phyloP scores from a whole-genome alignment of 2,888 invertebrate species.

The Chymomyza amoena region DNA sequence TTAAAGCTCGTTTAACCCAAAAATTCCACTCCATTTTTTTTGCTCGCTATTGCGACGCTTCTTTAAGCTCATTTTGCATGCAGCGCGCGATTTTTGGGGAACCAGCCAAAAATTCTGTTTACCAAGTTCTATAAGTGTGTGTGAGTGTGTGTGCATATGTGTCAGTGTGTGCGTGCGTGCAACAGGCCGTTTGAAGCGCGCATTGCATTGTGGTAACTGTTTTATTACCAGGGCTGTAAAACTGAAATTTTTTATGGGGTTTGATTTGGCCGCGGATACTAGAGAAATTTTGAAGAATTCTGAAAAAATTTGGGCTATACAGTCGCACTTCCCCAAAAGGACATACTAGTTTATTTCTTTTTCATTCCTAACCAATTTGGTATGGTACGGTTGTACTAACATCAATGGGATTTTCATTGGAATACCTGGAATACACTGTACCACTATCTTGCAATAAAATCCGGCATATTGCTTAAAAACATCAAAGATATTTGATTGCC shows the following conservation, averaged over 20 bases:
- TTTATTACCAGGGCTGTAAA: neutral
- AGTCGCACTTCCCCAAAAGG: too few relatives aligned
- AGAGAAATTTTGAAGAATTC: too few relatives aligned
- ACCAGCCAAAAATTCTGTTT: conserved; percentile 33
- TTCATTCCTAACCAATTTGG: too few relatives aligned
- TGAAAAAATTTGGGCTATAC: too few relatives aligned
- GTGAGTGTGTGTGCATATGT: neutral
- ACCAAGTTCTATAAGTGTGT: neutral
- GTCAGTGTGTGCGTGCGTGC: conserved; percentile 17
- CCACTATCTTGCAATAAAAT: too few relatives aligned
- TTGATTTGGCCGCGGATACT: neutral
- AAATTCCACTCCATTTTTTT: conserved; percentile 1
- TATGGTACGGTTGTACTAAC: too few relatives aligned
- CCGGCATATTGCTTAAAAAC: too few relatives aligned
- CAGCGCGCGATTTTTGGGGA: conserved; percentile 29
- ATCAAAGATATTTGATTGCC: too few relatives aligned
- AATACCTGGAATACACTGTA: too few relatives aligned
- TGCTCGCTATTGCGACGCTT: neutral
- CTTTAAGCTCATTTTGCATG: conserved; percentile 40
- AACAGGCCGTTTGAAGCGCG: conserved; percentile 38
- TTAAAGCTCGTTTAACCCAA: neutral
- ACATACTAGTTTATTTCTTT: too few relatives aligned
- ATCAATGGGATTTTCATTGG: too few relatives aligned
- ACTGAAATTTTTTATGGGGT: neutral
- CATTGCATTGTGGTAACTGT: neutral